Evolutionary conservation across 1,140 invertebrate genomes (phyloP), one percentile per base, ranked within the genome.

Genomic region (Drosophila sp.): DNA sequence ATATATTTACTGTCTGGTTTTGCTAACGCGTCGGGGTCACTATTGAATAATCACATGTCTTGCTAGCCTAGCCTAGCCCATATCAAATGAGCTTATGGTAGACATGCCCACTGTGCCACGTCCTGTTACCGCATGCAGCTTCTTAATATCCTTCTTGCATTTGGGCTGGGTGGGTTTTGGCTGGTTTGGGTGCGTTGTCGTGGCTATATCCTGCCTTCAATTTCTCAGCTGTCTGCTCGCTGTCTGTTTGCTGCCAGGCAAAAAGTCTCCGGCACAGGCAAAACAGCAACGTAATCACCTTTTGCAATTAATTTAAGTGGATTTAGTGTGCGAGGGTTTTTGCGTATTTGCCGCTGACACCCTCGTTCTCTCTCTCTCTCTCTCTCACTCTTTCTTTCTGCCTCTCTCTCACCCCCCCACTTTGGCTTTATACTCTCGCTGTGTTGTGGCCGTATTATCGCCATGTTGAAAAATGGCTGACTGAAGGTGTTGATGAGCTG

Each of bases 241-340:
- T 81, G 79, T 81, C 75, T 81, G 79, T 83, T 82, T 73, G 80
- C 76, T 70, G 73, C 64, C 84, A 71, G 75, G 74, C 70, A 63
- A 69, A 76, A 76, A 76, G 65, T 76, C 58, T 60, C 64, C 54
- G 64, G 66, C 69, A 76, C 83, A 79, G 83, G 84, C 80, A 89
- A 84, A 89, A 89, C 80, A 80, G 84, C 84, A 89, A 89, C 89
- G 89, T 91, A 91, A 91, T 91, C 89, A 91, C 89, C 89, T 91
- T 91, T 91, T 85, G 89, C 89, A 91, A 91, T 91, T 91, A 91
- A 91, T 91, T 91, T 91, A 91, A 91, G 84, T 91, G 89, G 89
- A 91, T 91, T 90, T 91, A 84, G 81, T 90, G 81, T 81, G 86
- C 81, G 69, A 79, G 66, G 81, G 85, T 78, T 87, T 74, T 89